Conservation (phyloP, 1,140 invertebrate genomes). For the Diploscapter pachys region DNA sequence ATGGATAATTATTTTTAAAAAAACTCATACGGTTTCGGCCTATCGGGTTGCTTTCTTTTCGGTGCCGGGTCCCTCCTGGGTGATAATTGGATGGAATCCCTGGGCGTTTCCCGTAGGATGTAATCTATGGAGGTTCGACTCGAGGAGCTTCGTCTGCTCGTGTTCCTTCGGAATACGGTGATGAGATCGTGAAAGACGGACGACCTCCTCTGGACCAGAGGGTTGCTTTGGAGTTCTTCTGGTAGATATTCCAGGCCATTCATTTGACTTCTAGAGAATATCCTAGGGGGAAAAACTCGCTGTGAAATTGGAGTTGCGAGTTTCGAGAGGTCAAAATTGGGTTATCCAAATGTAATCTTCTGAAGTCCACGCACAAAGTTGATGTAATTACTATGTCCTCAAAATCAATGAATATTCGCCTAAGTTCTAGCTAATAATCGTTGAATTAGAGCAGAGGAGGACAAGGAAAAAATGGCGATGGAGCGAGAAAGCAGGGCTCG, state of each 20-base stretch:
- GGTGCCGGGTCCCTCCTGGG: not conserved
- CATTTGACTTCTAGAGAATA: not conserved
- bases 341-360: not conserved
- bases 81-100: not conserved
- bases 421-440: not conserved
- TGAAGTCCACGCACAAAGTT: not conserved
- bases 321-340: not conserved
- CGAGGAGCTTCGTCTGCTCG: not conserved
- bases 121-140: no score
- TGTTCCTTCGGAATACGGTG: constrained; percentile 57
- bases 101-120: not conserved
- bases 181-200: constrained; percentile 54
- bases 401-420: constrained; percentile 6
- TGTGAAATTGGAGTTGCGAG: not conserved
- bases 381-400: constrained; percentile 2
- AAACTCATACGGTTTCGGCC: no score
- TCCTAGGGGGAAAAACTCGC: not conserved
- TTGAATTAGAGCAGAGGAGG: not conserved
- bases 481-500: no score
- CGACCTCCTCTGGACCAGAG: constrained; percentile 37
- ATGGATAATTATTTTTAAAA: no score
- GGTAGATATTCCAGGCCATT: constrained; percentile 23
- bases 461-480: no score
- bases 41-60: no score
- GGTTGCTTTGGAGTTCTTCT: constrained; percentile 17